Percentiles rank a stretch among this genome's conserved stretches.
phyloP scores from a whole-genome alignment of 2,113 vertebrate species.

The Stictonetta naevosa region DNA sequence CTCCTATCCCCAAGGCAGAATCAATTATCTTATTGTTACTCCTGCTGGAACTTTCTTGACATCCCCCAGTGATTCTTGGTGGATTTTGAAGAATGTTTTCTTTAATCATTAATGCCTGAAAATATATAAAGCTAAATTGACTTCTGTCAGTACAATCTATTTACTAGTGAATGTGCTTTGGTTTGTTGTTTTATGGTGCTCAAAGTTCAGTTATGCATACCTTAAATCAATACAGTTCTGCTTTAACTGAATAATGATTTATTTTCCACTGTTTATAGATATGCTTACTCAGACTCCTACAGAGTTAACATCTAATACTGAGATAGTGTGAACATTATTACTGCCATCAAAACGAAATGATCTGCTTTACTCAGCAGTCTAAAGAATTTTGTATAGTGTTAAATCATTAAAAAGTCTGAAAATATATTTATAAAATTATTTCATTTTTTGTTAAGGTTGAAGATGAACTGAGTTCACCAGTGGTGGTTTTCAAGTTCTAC shows the following conservation, averaged over 20 bases:
- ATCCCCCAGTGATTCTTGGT: neutral
- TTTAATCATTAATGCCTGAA: neutral
- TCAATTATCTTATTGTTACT: neutral
- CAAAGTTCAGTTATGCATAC: neutral
- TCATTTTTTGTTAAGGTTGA: conserved; percentile 84
- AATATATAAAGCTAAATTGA: neutral
- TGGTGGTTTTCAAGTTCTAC: conserved; percentile 92
- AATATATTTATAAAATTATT: neutral
- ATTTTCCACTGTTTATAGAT: neutral
- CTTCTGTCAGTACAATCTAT: neutral
- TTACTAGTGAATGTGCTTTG: neutral
- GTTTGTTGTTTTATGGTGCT: neutral
- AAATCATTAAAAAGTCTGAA: neutral
- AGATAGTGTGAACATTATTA: neutral
- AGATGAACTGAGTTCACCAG: conserved; percentile 91
- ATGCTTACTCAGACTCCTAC: neutral
- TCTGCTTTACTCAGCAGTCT: neutral
- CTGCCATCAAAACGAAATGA: neutral
- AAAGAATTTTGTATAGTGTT: neutral
- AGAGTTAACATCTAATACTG: neutral
- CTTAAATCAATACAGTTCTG: neutral
- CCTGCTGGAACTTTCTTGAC: neutral
- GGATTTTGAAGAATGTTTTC: neutral
- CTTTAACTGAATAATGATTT: neutral
- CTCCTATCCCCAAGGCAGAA: neutral